Evolutionary conservation across 2,113 vertebrate species (phyloP).

Genomic region (Bucco capensis): DNA sequence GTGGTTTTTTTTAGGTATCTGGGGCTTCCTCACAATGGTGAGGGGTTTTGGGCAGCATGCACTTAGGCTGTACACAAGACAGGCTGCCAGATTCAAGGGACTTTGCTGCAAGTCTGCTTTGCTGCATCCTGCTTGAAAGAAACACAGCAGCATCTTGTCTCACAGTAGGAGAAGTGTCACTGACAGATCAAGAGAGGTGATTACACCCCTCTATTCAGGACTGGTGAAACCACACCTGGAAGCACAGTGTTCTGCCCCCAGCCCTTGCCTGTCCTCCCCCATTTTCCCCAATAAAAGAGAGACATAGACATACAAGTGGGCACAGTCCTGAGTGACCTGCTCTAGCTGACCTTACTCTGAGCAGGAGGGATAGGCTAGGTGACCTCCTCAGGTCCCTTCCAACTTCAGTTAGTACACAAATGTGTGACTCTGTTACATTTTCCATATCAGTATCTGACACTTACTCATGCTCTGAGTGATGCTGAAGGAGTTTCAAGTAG

Average conservation of each 20-base stretch:
- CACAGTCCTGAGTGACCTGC: background rate
- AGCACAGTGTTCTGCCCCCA: background rate
- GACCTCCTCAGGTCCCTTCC: background rate
- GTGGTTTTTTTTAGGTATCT: background rate
- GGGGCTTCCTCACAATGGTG: background rate
- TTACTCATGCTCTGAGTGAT: slow-evolving; percentile 29
- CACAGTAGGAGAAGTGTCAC: background rate
- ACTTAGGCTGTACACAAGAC: background rate
- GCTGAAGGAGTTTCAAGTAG: slow-evolving; percentile 37
- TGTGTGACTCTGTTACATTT: background rate
- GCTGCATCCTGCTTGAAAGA: background rate
- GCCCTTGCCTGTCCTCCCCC: background rate
- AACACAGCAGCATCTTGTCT: background rate
- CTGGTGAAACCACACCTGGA: background rate
- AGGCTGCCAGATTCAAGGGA: background rate
- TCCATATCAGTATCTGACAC: background rate
- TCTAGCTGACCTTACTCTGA: background rate
- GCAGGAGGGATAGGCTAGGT: background rate
- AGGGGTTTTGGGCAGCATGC: background rate
- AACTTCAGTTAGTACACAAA: background rate
- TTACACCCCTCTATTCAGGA: background rate
- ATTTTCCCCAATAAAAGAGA: background rate
- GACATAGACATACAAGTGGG: background rate
- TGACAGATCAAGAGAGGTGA: background rate
- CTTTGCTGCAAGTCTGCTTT: background rate